Evolutionary conservation across 2,888 invertebrate genomes (phyloP).

Genomic region (Monopis laevigella): DNA sequence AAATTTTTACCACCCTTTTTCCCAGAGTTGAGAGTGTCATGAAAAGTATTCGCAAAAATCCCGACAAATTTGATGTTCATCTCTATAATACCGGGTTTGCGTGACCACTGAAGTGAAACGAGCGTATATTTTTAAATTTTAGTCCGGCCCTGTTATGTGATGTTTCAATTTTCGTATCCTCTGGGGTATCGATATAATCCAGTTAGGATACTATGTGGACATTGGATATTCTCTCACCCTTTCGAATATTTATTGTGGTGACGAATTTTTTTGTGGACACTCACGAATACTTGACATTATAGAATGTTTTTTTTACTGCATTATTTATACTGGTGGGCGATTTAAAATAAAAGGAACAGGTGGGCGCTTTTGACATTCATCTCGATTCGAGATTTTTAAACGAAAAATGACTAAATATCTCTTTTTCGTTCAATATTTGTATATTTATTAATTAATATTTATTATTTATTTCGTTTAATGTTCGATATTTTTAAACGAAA

Average conservation of each 20-base stretch:
- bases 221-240: slow-evolving; percentile 15
- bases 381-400: too few species aligned
- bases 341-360: too few species aligned
- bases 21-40: slow-evolving; percentile 13
- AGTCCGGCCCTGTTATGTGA: slow-evolving; percentile 37
- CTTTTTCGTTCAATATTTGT: too few species aligned
- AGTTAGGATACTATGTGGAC: slow-evolving; percentile 33
- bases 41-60: slow-evolving; percentile 26
- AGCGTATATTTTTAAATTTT: slow-evolving; percentile 59
- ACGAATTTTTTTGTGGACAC: slow-evolving; percentile 1
- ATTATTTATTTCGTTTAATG: too few species aligned
- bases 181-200: slow-evolving; percentile 43
- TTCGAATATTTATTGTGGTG: slow-evolving; percentile 7
- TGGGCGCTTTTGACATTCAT: too few species aligned
- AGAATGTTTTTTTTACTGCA: too few species aligned
- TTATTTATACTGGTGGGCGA: too few species aligned
- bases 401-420: too few species aligned
- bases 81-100: slow-evolving; percentile 33
- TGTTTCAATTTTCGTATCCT: slow-evolving; percentile 55
- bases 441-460: too few species aligned
- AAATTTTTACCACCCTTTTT: slow-evolving; percentile 9
- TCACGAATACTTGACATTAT: too few species aligned
- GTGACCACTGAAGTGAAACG: slow-evolving; percentile 42
- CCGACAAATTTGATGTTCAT: slow-evolving; percentile 44
- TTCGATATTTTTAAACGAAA: too few species aligned